A percentile compares a stretch with the other conserved stretches of the same genome.
phyloP scores from a whole-genome alignment of 2,797 vertebrate genomes.

The Scyliorhinus canicula region DNA sequence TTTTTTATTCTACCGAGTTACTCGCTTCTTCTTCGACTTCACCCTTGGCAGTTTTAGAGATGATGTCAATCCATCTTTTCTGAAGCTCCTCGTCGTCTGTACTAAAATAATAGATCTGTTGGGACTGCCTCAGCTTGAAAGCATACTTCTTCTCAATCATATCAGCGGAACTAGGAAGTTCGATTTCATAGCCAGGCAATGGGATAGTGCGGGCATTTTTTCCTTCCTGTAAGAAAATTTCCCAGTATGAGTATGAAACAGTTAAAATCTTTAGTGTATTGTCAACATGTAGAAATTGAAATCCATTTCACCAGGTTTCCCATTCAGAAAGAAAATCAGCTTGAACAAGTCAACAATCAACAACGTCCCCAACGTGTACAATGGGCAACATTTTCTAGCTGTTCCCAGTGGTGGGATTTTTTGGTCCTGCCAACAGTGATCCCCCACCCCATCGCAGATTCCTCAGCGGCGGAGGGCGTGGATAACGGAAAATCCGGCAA shows the following conservation, averaged over 20 bases:
- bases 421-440: no score
- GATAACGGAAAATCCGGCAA: no score
- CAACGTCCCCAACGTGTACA: neutral
- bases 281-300: neutral
- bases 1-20: neutral
- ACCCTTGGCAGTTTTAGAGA: constrained; percentile 61
- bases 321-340: neutral
- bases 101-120: constrained; percentile 71
- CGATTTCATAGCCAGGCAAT: constrained; percentile 69
- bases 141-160: constrained; percentile 61
- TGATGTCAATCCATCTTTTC: constrained; percentile 71
- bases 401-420: no score
- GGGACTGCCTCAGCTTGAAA: constrained; percentile 68
- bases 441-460: no score
- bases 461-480: no score
- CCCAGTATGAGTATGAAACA: neutral
- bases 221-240: constrained; percentile 57
- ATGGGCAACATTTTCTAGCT: neutral
- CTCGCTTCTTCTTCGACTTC: constrained; percentile 44
- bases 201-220: constrained; percentile 58
- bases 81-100: constrained; percentile 68
- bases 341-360: neutral
- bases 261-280: neutral
- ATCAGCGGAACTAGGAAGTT: constrained; percentile 53
- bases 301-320: neutral